These are phyloP conservation scores for Hystrix brachyura DNA, from an alignment of 2,113 vertebrate genomes.

Conservation along the genomic window DNA sequence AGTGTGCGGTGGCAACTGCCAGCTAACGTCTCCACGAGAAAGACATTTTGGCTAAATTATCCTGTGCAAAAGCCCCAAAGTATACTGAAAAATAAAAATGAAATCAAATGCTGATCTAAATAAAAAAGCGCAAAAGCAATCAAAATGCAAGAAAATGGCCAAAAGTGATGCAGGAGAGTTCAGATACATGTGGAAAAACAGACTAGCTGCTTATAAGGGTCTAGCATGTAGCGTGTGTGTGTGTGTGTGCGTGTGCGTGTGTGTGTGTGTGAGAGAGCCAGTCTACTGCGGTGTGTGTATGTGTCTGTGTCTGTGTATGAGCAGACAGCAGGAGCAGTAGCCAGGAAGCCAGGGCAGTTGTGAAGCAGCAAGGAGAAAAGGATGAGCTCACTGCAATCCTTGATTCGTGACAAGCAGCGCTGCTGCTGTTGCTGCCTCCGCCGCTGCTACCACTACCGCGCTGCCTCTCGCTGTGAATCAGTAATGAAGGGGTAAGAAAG, in stretches of 20 bases:
- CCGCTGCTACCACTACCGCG: conserved; percentile 76
- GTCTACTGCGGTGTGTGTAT: neutral
- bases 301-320: conserved; percentile 9
- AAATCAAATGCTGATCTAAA: conserved; percentile 86
- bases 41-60: conserved; percentile 85
- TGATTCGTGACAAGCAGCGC: conserved; percentile 84
- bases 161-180: conserved; percentile 68
- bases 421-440: conserved; percentile 79
- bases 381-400: conserved; percentile 93
- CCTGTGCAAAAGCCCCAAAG: conserved; percentile 74
- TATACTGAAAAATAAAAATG: conserved; percentile 71
- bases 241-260: conserved; percentile 19
- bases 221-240: conserved; percentile 64
- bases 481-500: conserved; percentile 88
- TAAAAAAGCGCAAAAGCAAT: conserved; percentile 63
- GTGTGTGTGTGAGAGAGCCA: neutral
- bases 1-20: conserved; percentile 75
- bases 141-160: conserved; percentile 83
- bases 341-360: conserved; percentile 85
- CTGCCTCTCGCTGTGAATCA: conserved; percentile 90
- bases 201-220: conserved; percentile 68
- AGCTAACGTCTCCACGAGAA: conserved; percentile 80
- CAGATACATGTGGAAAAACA: conserved; percentile 62
- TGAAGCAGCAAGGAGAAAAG: conserved; percentile 87
- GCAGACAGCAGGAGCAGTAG: conserved; percentile 80